phyloP scores from a whole-genome alignment of 2,888 invertebrate genomes.

The Sminthurinus aureus region DNA sequence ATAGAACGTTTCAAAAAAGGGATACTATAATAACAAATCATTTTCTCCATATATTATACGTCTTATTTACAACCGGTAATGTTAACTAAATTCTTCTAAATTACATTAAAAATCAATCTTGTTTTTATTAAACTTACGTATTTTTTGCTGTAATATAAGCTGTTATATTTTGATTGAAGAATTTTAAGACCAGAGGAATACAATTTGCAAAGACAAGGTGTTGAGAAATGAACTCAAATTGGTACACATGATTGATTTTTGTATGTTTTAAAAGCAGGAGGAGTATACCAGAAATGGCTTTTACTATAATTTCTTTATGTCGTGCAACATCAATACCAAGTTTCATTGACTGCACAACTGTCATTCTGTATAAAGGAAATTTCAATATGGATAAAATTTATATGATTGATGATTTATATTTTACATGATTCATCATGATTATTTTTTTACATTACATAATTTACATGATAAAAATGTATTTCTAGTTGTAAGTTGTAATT shows the following conservation, averaged over 20 bases:
- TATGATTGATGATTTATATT: not conserved
- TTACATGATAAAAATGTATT: too few species aligned
- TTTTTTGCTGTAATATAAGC: slow-evolving; percentile 73
- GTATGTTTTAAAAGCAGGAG: slow-evolving; percentile 94
- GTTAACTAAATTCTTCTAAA: too few species aligned
- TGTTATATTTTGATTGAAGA: slow-evolving; percentile 96
- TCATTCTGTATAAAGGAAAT: slow-evolving; percentile 70
- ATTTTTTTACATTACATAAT: not conserved
- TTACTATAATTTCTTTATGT: slow-evolving; percentile 98
- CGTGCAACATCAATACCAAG: slow-evolving; percentile 96
- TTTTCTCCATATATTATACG: too few species aligned
- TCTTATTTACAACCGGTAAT: too few species aligned
- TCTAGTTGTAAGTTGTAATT: not conserved
- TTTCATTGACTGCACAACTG: slow-evolving; percentile 92
- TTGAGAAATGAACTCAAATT: slow-evolving; percentile 99
- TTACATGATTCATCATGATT: too few species aligned
- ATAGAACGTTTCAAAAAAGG: not conserved
- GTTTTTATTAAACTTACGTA: slow-evolving; percentile 65
- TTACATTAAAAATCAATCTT: too few species aligned
- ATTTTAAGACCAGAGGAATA: slow-evolving; percentile 96
- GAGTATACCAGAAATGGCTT: slow-evolving; percentile 83
- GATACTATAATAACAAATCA: not conserved
- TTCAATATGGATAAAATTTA: slow-evolving; percentile 23
- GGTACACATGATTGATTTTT: slow-evolving; percentile 96
- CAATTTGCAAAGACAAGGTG: slow-evolving; percentile 99